Evolutionary conservation across 2,888 invertebrate species (phyloP).

Genomic region (Cyclophora albipunctata): DNA sequence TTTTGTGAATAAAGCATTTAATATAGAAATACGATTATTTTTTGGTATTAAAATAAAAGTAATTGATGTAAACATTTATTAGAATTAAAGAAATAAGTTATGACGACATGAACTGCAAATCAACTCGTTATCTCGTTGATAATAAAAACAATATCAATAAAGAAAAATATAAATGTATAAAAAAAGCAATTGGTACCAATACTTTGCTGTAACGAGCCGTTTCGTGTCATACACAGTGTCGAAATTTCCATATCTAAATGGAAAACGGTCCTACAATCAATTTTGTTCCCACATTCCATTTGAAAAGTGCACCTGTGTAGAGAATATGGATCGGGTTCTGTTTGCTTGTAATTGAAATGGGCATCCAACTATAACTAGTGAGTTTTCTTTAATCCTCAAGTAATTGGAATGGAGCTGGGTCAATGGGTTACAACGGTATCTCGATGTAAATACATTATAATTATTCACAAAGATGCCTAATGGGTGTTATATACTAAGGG

Average conservation of each 20-base stretch:
- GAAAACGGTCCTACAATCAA: slow-evolving; percentile 69
- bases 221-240: slow-evolving; percentile 51
- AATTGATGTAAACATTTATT: too few species aligned
- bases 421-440: not conserved
- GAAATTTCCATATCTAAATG: slow-evolving; percentile 72
- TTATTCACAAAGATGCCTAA: too few species aligned
- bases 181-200: slow-evolving; percentile 20
- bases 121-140: too few species aligned
- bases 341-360: slow-evolving; percentile 44
- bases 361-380: slow-evolving; percentile 11
- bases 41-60: too few species aligned
- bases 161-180: too few species aligned
- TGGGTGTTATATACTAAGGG: too few species aligned
- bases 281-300: slow-evolving; percentile 64
- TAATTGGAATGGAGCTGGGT: not conserved
- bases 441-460: too few species aligned
- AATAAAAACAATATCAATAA: too few species aligned
- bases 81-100: too few species aligned
- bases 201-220: slow-evolving; percentile 42
- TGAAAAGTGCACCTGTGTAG: slow-evolving; percentile 66
- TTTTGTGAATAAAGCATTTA: too few species aligned
- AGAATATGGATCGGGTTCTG: slow-evolving; percentile 47
- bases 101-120: too few species aligned
- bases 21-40: too few species aligned
- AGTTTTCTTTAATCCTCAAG: not conserved